A percentile compares a stretch with the other conserved stretches of the same genome.
Conservation (phyloP, 1,140 invertebrate species). For the Aphidius gifuensis region DNA sequence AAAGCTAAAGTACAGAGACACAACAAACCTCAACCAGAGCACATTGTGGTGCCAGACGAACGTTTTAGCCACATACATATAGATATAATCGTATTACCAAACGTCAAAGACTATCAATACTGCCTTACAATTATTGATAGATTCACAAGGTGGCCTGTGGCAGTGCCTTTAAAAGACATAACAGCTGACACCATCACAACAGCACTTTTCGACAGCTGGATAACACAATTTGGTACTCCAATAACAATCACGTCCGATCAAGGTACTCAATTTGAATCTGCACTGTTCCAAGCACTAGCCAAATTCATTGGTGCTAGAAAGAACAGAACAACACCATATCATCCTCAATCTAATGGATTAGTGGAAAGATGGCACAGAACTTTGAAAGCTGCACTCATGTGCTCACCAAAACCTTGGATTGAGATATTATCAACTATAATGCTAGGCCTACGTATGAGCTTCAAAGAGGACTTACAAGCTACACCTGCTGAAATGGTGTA, state of each 20-base stretch:
- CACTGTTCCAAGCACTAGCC: constrained; percentile 27
- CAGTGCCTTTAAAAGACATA: constrained; percentile 35
- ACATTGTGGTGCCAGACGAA: constrained; percentile 16
- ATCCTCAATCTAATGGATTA: constrained; percentile 26
- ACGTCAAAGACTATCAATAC: constrained; percentile 21
- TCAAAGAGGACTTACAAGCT: constrained; percentile 15
- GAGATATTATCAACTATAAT: constrained; percentile 30
- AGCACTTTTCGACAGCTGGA: constrained; percentile 39
- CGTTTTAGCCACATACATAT: constrained; percentile 38
- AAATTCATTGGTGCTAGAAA: constrained; percentile 26
- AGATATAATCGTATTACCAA: constrained; percentile 38
- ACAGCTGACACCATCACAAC: constrained; percentile 7
- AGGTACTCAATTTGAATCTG: constrained; percentile 20
- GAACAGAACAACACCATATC: constrained; percentile 26
- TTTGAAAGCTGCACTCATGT: constrained; percentile 24
- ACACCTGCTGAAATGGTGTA: constrained; percentile 21
- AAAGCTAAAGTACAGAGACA: constrained; percentile 29
- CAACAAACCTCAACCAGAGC: constrained; percentile 17
- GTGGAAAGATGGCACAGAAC: constrained; percentile 25
- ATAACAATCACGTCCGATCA: constrained; percentile 19
- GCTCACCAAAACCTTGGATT: constrained; percentile 24
- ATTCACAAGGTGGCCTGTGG: constrained; percentile 46
- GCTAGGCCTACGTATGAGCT: constrained; percentile 23
- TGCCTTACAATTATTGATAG: constrained; percentile 29
- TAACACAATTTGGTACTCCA: constrained; percentile 40